Evolutionary conservation across 1,140 invertebrate genomes (phyloP), one percentile per base, ranked within the genome.

Genomic region (Olivierus martensii): DNA sequence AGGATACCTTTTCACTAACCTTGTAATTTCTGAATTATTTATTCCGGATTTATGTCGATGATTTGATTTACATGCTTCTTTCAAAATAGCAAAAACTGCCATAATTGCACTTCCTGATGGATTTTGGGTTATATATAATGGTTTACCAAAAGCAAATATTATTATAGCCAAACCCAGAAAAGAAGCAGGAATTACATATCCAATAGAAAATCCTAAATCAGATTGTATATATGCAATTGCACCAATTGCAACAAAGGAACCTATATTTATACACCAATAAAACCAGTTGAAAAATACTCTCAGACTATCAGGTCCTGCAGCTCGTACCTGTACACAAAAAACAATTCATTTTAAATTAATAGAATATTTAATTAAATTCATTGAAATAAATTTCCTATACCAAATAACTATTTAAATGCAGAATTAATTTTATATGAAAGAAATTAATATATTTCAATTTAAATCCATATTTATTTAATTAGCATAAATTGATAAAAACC

Each of bases 261-360:
- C 74, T 34, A 74, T 60, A 61, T 76, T 76, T 18, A 75, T 63
- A 55, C 67, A 74, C 73, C 72, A 75, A 52, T 76, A 76, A 53
- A 71, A 73, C 69, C 71, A 73, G 52, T 71, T 74, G 55, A 75
- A 73, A 59, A 73, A 75, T 12, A 62, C 59, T 52, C 71, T 64
- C 1, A 71, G 61, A 18, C 65, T 66, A 28, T 67, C 62, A 18
- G 63, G 54, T 28, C 71, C 70, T 17, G 66, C 61, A 47, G 65
- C 61, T 43, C 67, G 65, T 0, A 73, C 61, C 67, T 69, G 56
- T 12, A 52, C 49, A 52, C 41, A 48, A 39, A 52, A n/a, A n/a
- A n/a, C n/a, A n/a, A n/a, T n/a, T n/a, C n/a, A n/a, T n/a, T n/a
- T n/a, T n/a, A n/a, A n/a, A n/a, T n/a, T n/a, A n/a, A n/a, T n/a